Conservation (phyloP, 2,888 invertebrate species). For the Ochropacha duplaris region DNA sequence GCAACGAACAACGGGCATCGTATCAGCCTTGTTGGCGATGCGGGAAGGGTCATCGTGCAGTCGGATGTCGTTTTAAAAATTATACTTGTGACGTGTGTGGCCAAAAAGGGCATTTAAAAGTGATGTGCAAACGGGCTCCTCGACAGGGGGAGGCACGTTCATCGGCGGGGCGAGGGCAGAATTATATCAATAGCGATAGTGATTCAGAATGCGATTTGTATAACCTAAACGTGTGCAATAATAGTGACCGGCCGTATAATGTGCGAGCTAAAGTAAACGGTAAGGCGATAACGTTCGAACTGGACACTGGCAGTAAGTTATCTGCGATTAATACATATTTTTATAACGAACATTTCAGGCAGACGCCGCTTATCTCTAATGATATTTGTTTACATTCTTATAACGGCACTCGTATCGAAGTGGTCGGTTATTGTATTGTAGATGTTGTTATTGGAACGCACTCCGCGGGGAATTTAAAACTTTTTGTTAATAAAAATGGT, state of each 20-base stretch:
- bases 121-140: slow-evolving; percentile 19
- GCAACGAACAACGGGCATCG: too few relatives aligned
- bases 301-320: slow-evolving; percentile 25
- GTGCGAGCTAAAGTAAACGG: slow-evolving; percentile 10
- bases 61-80: slow-evolving; percentile 24
- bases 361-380: too few relatives aligned
- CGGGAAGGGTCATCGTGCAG: slow-evolving; percentile 20
- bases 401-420: slow-evolving; percentile 8
- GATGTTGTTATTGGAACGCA: slow-evolving; percentile 3
- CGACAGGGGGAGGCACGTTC: not conserved
- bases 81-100: slow-evolving; percentile 31
- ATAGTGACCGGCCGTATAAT: slow-evolving; percentile 15
- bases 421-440: slow-evolving; percentile 8
- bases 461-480: not conserved
- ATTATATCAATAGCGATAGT: slow-evolving; percentile 8
- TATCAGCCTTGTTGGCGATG: slow-evolving; percentile 18
- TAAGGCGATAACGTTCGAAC: slow-evolving; percentile 17
- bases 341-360: slow-evolving; percentile 12
- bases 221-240: slow-evolving; percentile 10
- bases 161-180: slow-evolving; percentile 5
- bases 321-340: slow-evolving; percentile 19
- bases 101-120: slow-evolving; percentile 25
- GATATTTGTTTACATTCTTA: not conserved
- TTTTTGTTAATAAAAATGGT: slow-evolving; percentile 17
- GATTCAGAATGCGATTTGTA: slow-evolving; percentile 13